Evolutionary conservation across 2,113 vertebrate genomes (phyloP).

Genomic region (Amazona vittata): DNA sequence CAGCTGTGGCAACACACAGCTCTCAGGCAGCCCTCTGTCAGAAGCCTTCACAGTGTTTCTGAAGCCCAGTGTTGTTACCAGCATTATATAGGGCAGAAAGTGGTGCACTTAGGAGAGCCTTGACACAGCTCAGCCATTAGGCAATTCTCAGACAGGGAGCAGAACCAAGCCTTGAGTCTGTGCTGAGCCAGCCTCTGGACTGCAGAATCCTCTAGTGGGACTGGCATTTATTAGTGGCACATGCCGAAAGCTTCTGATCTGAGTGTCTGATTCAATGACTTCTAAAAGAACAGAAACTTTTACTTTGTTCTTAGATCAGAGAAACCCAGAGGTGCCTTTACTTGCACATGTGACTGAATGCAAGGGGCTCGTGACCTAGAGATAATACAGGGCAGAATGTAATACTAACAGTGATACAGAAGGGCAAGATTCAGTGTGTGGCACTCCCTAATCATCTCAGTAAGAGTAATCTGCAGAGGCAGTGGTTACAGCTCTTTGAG

Average conservation of each 20-base stretch:
- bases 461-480: not conserved
- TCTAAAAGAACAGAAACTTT: not conserved
- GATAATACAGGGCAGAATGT: not conserved
- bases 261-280: not conserved
- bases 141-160: not conserved
- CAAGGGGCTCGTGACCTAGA: not conserved
- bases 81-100: not conserved
- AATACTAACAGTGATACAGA: not conserved
- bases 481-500: not conserved
- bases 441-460: not conserved
- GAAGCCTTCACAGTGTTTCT: not conserved
- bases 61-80: not conserved
- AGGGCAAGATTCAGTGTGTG: not conserved
- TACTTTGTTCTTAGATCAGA: not conserved
- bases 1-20: not conserved
- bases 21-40: not conserved
- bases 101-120: not conserved
- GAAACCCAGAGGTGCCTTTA: not conserved
- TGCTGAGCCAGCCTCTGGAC: not conserved
- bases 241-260: not conserved
- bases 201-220: not conserved
- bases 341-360: not conserved
- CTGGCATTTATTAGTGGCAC: not conserved
- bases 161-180: not conserved
- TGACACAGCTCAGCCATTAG: not conserved